A percentile compares a stretch with the other conserved stretches of the same genome.
Conservation (phyloP, 2,888 invertebrate species). For the Drosophila neonasuta region DNA sequence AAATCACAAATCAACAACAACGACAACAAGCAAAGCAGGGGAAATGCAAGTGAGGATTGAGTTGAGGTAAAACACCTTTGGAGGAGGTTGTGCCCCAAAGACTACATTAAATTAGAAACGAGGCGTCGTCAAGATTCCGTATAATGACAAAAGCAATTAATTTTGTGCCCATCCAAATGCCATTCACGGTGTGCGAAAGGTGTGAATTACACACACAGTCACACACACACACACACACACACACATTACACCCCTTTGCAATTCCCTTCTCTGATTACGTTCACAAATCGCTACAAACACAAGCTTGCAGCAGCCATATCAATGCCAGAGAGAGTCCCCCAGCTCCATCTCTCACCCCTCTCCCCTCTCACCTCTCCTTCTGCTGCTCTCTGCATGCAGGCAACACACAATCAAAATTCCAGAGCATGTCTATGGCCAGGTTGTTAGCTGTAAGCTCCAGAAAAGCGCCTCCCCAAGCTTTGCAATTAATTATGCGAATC, state of each 20-base stretch:
- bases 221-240: conserved; percentile 3
- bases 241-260: conserved; percentile 1
- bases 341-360: neutral
- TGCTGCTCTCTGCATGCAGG: conserved; percentile 24
- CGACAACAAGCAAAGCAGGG: conserved; percentile 41
- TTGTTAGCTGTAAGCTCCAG: conserved; percentile 54
- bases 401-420: conserved; percentile 76
- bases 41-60: conserved; percentile 2
- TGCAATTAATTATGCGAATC: conserved; percentile 80
- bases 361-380: neutral
- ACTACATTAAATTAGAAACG: conserved; percentile 75
- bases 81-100: conserved; percentile 31
- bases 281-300: conserved; percentile 75
- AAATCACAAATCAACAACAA: conserved; percentile 80
- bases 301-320: conserved; percentile 48
- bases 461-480: conserved; percentile 62
- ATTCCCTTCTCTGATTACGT: conserved; percentile 71
- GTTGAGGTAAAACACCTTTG: conserved; percentile 21
- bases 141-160: conserved; percentile 82
- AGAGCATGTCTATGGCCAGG: conserved; percentile 65
- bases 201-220: conserved; percentile 39
- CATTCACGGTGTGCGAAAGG: conserved; percentile 58
- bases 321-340: conserved; percentile 18
- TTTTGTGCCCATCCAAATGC: conserved; percentile 75
- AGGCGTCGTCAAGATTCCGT: conserved; percentile 80